Evolutionary conservation across 2,888 invertebrate species (phyloP), one percentile per base, ranked within the genome.

Genomic region (Andricus quercusramuli): DNA sequence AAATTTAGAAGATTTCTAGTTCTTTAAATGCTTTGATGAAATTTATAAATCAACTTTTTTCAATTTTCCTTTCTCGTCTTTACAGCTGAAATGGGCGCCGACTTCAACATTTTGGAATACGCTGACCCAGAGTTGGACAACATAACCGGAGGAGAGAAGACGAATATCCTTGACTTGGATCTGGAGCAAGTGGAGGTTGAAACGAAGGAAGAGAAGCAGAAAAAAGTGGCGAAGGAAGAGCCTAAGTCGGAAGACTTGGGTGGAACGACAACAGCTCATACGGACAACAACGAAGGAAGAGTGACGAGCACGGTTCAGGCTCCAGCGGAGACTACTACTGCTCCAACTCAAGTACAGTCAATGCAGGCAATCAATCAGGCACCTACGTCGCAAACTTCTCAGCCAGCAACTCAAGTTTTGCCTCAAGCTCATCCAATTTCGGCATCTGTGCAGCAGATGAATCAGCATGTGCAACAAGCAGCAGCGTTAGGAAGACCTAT

Each of bases 51-150:
- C n/a, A 6, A 79, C 44, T n/a, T 37, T 41, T 13, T 15, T 77
- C 20, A 22, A 65, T 82, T 62, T 74, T 67, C 65, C 32, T 67
- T 81, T 68, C 77, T 77, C 56, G 83, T 5, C 70, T 77, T 89
- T 89, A 93, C 94, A 89, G 97, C 96, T n/a, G 97, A 97, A 93
- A 97, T 98, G 94, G 98, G 98, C 8, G 96, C 97, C 83, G 98
- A 98, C 93, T 99, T 99, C 93, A 98, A 99, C 92, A 98, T 99
- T 89, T 93, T 99, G 84, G 98, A 98, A 93, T 99, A 98, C 92
- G 98, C 98, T 0, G 98, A 99, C 94, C 98, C 98, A 0, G 98
- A 98, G 93, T 93, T 98, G 78, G 98, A 97, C 86, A 96, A 96
- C 82, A 94, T 97, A 86, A 94, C 96, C 83, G 96, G 96, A 81